Conservation (phyloP, 1,140 invertebrate genomes). For the Phocides pigmalion region DNA sequence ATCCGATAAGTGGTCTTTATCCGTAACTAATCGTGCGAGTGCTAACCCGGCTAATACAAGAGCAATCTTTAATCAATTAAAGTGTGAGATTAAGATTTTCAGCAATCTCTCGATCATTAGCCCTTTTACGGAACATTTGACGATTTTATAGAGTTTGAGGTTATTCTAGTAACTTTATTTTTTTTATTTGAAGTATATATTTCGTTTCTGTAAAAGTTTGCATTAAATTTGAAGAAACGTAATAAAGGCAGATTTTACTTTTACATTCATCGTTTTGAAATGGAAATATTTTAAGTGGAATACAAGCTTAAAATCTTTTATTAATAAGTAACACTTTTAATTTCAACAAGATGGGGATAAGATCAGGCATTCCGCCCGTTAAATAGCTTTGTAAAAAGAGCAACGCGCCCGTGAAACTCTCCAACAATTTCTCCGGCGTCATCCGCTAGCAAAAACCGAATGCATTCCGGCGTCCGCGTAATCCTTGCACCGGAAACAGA, state of each 20-base stretch:
- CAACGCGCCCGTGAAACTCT: slow-evolving; percentile 30
- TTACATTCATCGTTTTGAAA: too few species aligned
- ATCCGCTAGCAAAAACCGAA: slow-evolving; percentile 55
- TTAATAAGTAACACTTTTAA: slow-evolving; percentile 9
- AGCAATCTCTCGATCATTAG: neutral
- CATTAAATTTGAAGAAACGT: too few species aligned
- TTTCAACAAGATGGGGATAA: slow-evolving; percentile 5
- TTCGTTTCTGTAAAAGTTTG: too few species aligned
- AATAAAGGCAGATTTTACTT: too few species aligned
- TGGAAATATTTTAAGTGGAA: too few species aligned
- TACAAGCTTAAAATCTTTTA: too few species aligned
- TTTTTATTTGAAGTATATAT: neutral
- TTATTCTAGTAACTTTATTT: neutral
- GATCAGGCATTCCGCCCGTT: slow-evolving; percentile 21
- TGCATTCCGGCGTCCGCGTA: slow-evolving; percentile 62
- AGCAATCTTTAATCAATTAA: slow-evolving; percentile 52
- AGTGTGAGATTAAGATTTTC: slow-evolving; percentile 25
- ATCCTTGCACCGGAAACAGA: slow-evolving; percentile 68
- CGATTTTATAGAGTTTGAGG: neutral
- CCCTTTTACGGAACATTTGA: slow-evolving; percentile 2
- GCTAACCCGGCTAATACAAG: slow-evolving; percentile 47
- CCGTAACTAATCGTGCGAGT: slow-evolving; percentile 56
- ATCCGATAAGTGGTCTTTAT: slow-evolving; percentile 63
- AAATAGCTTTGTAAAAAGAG: slow-evolving; percentile 25
- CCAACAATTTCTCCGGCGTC: slow-evolving; percentile 58